Evolutionary conservation across 1,140 invertebrate species (phyloP), one percentile per base, ranked within the genome.

Genomic region (Pseudomyrmex pallidus): DNA sequence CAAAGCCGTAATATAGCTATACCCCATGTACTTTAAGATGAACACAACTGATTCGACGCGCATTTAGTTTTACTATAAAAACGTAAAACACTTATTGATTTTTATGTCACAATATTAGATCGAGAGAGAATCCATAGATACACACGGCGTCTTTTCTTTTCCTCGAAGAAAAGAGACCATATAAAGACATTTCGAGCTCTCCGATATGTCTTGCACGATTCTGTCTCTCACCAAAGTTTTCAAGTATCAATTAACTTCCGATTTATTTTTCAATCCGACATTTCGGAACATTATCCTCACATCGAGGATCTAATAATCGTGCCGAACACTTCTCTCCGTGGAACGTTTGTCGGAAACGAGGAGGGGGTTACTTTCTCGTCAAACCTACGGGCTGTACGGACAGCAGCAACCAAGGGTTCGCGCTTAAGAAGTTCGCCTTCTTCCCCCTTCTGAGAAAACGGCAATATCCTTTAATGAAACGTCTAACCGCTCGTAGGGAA

Each of bases 381-480:
- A 80, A 80, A 80, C 1, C 62, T n/a, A 15, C 0, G 35, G 25
- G 15, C 35, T 44, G 56, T 35, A 66, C 54, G 72, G 46, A 44
- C 76, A 48, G 76, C 20, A 78, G 52, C 63, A 25, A 25, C 25
- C 25, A 25, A 25, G 17, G 52, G 10, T 77, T 61, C 52, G 62
- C 61, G 50, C 73, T 78, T 83, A 80, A 80, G 66, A 80, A 80
- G 66, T 80, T 83, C 52, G 20, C 25, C 17, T 8, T 4, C 44
- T 9, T 12, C 2, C 25, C 8, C 54, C 61, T 52, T 17, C 44
- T 63, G 66, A 64, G 50, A 63, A 56, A 78, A 68, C 64, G 77
- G 85, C 85, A 89, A 89, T 89, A 89, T 89, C 78, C 82, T 83
- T 88, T 90, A 90, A 91, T 89, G 89, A 90, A 91, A 91, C 89